phyloP scores from a whole-genome alignment of 2,797 vertebrate genomes.

The Sebastiscus tertius region DNA sequence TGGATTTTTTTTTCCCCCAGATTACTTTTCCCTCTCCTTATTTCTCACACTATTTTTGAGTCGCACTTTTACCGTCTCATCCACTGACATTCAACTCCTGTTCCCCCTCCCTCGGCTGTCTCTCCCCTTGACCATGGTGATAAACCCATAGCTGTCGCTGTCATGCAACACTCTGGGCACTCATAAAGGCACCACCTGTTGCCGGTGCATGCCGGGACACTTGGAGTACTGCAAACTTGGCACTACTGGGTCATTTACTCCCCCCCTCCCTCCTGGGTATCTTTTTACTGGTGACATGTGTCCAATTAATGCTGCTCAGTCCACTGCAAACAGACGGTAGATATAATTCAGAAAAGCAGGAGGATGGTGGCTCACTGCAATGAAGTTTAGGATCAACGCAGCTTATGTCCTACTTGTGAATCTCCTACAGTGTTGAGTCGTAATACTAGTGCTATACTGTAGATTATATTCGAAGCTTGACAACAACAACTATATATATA shows the following conservation, averaged over 20 bases:
- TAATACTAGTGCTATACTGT: not conserved
- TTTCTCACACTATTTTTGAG: not conserved
- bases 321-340: slow-evolving; percentile 37
- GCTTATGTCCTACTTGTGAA: not conserved
- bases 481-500: not conserved
- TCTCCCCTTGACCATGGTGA: slow-evolving; percentile 37
- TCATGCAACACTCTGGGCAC: slow-evolving; percentile 53
- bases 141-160: slow-evolving; percentile 52
- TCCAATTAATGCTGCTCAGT: slow-evolving; percentile 63
- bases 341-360: slow-evolving; percentile 34
- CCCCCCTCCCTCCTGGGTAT: slow-evolving; percentile 2
- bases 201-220: slow-evolving; percentile 63
- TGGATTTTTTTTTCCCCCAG: not conserved
- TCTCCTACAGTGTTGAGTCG: not conserved
- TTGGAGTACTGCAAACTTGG: slow-evolving; percentile 73
- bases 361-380: slow-evolving; percentile 14
- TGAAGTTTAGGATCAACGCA: slow-evolving; percentile 33
- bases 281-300: slow-evolving; percentile 59
- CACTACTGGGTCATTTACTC: slow-evolving; percentile 47
- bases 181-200: slow-evolving; percentile 77
- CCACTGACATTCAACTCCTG: slow-evolving; percentile 33
- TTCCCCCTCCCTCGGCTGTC: slow-evolving; percentile 6
- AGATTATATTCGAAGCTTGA: not conserved
- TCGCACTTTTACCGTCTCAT: slow-evolving; percentile 2
- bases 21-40: slow-evolving; percentile 8